Percentiles rank a stretch among this genome's conserved stretches.
phyloP scores from a whole-genome alignment of 2,113 vertebrate species.

The Regulus satrapa region DNA sequence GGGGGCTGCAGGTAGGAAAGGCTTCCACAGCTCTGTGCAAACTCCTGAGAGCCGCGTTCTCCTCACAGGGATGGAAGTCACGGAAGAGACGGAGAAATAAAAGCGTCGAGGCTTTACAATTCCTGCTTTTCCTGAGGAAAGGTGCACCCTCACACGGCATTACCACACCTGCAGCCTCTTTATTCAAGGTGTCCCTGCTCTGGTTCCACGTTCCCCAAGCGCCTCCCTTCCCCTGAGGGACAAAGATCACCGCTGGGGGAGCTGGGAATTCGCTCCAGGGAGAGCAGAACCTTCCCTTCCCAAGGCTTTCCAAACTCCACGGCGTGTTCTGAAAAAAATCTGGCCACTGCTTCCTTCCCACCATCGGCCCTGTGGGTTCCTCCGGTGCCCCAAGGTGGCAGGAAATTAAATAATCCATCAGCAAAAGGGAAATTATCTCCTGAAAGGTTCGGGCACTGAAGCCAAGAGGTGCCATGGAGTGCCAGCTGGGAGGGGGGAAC shows the following conservation, averaged over 20 bases:
- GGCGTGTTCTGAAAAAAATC: not conserved
- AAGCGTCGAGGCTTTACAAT: not conserved
- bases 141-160: not conserved
- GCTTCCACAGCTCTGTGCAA: not conserved
- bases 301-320: not conserved
- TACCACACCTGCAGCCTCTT: not conserved
- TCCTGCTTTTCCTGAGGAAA: not conserved
- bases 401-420: not conserved
- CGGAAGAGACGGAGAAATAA: not conserved
- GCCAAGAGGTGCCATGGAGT: not conserved
- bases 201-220: not conserved
- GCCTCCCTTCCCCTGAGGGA: not conserved
- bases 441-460: not conserved
- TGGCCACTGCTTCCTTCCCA: not conserved
- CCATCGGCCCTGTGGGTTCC: not conserved
- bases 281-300: not conserved
- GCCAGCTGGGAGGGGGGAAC: not conserved
- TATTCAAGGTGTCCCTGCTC: not conserved
- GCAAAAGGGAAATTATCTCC: not conserved
- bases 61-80: not conserved
- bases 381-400: not conserved
- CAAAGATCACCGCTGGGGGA: not conserved
- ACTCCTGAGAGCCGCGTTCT: not conserved
- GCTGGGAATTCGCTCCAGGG: not conserved
- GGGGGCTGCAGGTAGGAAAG: not conserved